These are phyloP conservation scores for Antechinus flavipes DNA, from an alignment of 2,113 vertebrate genomes.

Conservation along the genomic window DNA sequence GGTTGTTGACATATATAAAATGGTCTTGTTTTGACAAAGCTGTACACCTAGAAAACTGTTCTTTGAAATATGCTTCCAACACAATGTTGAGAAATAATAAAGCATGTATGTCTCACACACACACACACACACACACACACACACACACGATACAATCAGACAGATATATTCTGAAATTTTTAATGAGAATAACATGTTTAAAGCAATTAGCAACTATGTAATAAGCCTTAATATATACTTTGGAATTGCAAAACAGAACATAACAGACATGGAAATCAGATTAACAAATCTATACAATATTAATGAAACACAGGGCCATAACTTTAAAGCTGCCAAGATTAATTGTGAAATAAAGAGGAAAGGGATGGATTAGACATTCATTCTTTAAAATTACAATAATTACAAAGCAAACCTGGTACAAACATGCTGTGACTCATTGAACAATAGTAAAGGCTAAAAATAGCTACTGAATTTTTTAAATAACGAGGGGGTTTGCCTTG, in stretches of 20 bases:
- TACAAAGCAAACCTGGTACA: neutral
- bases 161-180: neutral
- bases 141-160: neutral
- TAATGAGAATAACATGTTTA: neutral
- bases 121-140: neutral
- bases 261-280: neutral
- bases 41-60: neutral
- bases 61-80: neutral
- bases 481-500: neutral
- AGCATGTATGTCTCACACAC: neutral
- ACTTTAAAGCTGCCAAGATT: neutral
- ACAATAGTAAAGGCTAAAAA: neutral
- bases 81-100: neutral
- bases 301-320: neutral
- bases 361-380: neutral
- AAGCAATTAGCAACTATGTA: neutral
- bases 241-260: neutral
- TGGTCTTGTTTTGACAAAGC: neutral
- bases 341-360: neutral
- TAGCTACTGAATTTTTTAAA: neutral
- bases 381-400: neutral
- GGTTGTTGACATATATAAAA: neutral
- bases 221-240: neutral
- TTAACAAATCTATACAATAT: neutral
- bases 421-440: neutral